Base-by-base conservation (phyloP, 1,140 invertebrate genomes). In the Euglossa dilemma region DNA sequence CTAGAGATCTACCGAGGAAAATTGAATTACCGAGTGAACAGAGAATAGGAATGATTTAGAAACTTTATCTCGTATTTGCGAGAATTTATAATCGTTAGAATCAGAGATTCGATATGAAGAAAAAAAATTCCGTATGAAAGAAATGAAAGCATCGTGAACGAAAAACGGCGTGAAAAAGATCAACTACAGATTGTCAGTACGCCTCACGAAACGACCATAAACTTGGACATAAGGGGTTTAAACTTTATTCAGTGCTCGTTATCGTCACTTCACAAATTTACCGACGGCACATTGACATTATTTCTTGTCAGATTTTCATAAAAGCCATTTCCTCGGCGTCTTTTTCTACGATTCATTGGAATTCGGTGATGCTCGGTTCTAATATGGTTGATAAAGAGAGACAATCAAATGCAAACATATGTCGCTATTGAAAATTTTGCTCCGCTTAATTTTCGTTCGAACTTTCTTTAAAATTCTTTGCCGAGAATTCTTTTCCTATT, bases 151-250 rank as follows among this genome's bases (percentile, higher is more conserved):
- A 43, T 47, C 20, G 50, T 28, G n/a, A 52, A 50, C 36, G 14
- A 67, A 56, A 36, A 50, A 80, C n/a, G 20, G 43, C 28, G 45
- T 45, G 59, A 63, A 70, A 18, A 45, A 83, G 64, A 83, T 70
- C 43, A 78, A 70, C 66, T 28, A 59, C 76, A 61, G 28, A 45
- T 36, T 61, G 64, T 20, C 47, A 36, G 77, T 83, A 54, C 54
- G 43, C 70, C 64, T 83, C 47, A 18, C 64, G 71, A 50, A 75
- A 52, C 63, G 56, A 28, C 80, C 74, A 83, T 78, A 83, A 83
- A 83, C 63, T 57, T 78, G 66, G 63, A 69, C 75, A 56, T 70
- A 78, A 78, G 56, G 71, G 64, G 66, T 61, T 78, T 66, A 77
- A 78, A n/a, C 36, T 78, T 78, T 66, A 47, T 70, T 78, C 74